Percentiles rank a stretch among this genome's conserved stretches.
Evolutionary conservation across 2,797 vertebrate genomes (phyloP).

Genomic region (Eptatretus atami): DNA sequence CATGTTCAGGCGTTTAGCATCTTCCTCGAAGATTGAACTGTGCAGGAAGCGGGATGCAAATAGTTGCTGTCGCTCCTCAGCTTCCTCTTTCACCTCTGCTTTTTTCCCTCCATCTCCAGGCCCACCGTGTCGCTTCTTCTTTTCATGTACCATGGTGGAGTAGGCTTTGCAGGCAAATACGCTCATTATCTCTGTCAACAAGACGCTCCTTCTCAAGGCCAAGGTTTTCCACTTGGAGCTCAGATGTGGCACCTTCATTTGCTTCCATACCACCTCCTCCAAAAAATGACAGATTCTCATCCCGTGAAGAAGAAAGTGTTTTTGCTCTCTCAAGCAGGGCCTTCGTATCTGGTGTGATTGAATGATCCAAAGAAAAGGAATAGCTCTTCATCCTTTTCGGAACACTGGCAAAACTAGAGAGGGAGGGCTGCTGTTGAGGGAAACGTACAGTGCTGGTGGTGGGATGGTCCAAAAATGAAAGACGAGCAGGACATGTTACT

Average conservation of each 20-base stretch:
- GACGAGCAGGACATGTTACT: neutral
- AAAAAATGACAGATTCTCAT: constrained; percentile 97
- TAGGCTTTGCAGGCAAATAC: constrained; percentile 69
- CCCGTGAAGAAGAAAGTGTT: constrained; percentile 71
- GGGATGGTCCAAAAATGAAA: neutral
- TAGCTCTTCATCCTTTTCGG: constrained; percentile 93
- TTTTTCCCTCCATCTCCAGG: constrained; percentile 35
- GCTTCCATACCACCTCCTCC: neutral
- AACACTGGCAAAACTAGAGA: constrained; percentile 47
- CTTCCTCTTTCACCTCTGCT: constrained; percentile 55
- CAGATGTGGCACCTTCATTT: no score
- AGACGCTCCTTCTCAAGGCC: no score
- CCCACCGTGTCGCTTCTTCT: constrained; percentile 59
- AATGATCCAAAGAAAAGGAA: constrained; percentile 86
- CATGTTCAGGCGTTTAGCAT: constrained; percentile 56
- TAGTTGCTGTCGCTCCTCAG: constrained; percentile 64
- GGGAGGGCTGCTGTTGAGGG: neutral
- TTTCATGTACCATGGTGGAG: constrained; percentile 98
- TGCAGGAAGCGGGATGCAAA: constrained; percentile 90
- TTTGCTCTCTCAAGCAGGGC: constrained; percentile 91
- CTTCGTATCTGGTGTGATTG: constrained; percentile 95
- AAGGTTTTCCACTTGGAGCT: no score
- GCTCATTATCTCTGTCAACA: constrained; percentile 49
- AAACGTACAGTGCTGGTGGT: no score
- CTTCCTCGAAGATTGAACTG: constrained; percentile 95